Evolutionary conservation across 2,113 vertebrate genomes (phyloP).

Genomic region (Scalopus aquaticus): DNA sequence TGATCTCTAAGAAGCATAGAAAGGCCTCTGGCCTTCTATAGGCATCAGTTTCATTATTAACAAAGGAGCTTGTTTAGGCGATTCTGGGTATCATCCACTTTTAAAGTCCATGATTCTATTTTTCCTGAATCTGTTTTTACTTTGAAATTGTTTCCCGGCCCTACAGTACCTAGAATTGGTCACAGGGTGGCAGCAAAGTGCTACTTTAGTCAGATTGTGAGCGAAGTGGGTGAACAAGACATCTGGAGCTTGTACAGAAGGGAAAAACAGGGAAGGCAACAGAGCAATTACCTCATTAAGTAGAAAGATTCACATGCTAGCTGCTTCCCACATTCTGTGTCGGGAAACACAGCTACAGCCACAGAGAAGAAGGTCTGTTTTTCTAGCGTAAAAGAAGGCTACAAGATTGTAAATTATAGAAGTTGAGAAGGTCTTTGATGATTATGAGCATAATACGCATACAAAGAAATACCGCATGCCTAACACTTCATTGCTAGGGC

Average conservation of each 20-base stretch:
- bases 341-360: background rate
- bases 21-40: background rate
- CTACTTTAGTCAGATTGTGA: background rate
- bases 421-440: background rate
- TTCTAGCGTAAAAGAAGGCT: background rate
- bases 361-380: background rate
- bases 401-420: background rate
- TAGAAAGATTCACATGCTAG: background rate
- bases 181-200: slow-evolving; percentile 51
- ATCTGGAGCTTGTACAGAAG: background rate
- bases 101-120: background rate
- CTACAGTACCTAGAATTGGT: background rate
- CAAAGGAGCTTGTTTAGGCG: background rate
- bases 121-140: background rate
- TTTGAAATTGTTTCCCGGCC: background rate
- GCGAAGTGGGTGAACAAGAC: rapidly evolving
- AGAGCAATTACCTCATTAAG: slow-evolving; percentile 54
- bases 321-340: background rate
- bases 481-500: rapidly evolving
- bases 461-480: background rate
- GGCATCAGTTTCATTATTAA: background rate
- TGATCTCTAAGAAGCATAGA: background rate
- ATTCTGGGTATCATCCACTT: background rate
- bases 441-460: background rate
- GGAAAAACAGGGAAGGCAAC: background rate